Percentiles rank a stretch among this genome's conserved stretches.
Conservation (phyloP, 1,140 invertebrate genomes). For the Rhopalosiphum padi region DNA sequence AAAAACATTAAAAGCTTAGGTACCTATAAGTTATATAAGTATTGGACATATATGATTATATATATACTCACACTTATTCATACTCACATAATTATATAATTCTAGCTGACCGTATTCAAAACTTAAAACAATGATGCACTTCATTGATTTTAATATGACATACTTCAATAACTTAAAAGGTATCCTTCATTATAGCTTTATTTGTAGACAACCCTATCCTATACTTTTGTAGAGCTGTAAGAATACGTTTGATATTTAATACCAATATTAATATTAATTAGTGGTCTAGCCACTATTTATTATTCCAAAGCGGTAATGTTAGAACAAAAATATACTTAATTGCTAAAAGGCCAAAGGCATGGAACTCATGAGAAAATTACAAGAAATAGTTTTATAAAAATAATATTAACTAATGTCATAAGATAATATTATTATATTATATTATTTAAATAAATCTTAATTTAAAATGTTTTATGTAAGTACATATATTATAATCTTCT, state of each 20-base stretch:
- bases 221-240: background rate
- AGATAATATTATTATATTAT: background rate
- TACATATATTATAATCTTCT: background rate
- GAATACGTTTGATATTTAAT: background rate
- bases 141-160: conserved; percentile 5
- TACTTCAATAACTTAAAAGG: background rate
- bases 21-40: background rate
- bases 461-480: background rate
- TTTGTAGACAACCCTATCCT: background rate
- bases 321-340: background rate
- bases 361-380: background rate
- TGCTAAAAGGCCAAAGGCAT: background rate
- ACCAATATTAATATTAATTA: no score
- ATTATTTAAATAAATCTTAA: background rate
- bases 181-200: background rate
- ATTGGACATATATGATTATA: background rate
- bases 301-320: background rate
- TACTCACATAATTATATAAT: background rate
- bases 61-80: background rate
- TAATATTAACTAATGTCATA: background rate
- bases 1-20: background rate
- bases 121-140: background rate
- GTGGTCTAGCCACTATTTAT: background rate
- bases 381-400: background rate
- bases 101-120: background rate